A percentile compares a stretch with the other conserved stretches of the same genome.
These are phyloP conservation scores for Vimba vimba DNA, from an alignment of 2,113 vertebrate genomes.

Conservation along the genomic window DNA sequence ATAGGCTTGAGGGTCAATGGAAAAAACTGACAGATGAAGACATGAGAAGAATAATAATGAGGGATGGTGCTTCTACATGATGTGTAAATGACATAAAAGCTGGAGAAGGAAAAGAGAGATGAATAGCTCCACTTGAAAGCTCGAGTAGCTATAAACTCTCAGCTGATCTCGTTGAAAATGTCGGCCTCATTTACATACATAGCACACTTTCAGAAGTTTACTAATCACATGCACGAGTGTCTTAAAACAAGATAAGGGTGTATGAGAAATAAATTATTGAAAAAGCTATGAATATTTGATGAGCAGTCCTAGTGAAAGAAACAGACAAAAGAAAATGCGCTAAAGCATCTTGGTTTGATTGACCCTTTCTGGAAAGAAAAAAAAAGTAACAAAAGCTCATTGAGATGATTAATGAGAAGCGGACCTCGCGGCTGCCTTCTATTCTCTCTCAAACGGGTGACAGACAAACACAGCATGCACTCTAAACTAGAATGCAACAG, in stretches of 20 bases:
- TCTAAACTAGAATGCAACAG: background rate
- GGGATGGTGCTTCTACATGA: background rate
- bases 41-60: background rate
- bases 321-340: constrained; percentile 46
- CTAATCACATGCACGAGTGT: constrained; percentile 47
- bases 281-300: constrained; percentile 56
- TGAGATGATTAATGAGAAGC: constrained; percentile 40
- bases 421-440: background rate
- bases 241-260: constrained; percentile 45
- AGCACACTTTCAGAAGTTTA: constrained; percentile 49
- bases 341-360: constrained; percentile 45
- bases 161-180: constrained; percentile 1
- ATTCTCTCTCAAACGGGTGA: constrained; percentile 26
- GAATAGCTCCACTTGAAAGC: constrained; percentile 42
- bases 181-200: constrained; percentile 50
- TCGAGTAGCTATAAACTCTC: constrained; percentile 13
- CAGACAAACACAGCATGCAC: constrained; percentile 33
- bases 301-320: constrained; percentile 26
- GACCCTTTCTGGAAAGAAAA: constrained; percentile 14
- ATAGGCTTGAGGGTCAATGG: background rate
- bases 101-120: constrained; percentile 24
- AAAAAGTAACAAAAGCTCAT: constrained; percentile 44
- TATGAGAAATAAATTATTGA: constrained; percentile 51
- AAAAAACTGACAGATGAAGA: background rate
- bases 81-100: constrained; percentile 29